Percentiles rank a stretch among this genome's conserved stretches.
Evolutionary conservation across 2,797 vertebrate species (phyloP).

Genomic region (Cuniculus paca): DNA sequence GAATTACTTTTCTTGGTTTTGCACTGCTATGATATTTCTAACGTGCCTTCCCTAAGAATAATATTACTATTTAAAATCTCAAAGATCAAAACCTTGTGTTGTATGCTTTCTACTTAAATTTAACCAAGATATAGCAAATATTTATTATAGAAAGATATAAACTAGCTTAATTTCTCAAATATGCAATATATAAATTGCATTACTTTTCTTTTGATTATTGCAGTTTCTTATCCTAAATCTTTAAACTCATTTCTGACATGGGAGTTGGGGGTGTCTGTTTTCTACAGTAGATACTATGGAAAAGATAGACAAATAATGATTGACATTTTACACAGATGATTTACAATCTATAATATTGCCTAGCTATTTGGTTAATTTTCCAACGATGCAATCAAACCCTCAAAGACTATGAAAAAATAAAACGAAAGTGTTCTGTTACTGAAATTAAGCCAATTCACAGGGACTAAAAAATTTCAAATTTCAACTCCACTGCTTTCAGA

Average conservation of each 20-base stretch:
- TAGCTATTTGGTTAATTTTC: neutral
- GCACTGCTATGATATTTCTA: neutral
- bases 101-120: neutral
- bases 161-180: neutral
- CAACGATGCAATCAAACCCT: neutral
- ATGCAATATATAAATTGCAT: neutral
- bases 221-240: neutral
- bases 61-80: neutral
- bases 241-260: neutral
- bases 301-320: neutral
- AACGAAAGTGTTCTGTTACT: neutral
- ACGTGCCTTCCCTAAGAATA: neutral
- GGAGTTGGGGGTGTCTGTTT: neutral
- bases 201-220: neutral
- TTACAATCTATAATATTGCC: neutral
- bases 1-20: neutral
- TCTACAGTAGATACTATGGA: neutral
- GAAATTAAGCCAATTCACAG: slow-evolving; percentile 1
- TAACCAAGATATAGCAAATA: neutral
- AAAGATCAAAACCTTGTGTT: neutral
- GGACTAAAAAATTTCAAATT: neutral
- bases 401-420: neutral
- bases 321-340: neutral
- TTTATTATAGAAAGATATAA: neutral
- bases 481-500: neutral